Base-by-base conservation (phyloP, 2,113 vertebrate species). In the Maccullochella peelii region DNA sequence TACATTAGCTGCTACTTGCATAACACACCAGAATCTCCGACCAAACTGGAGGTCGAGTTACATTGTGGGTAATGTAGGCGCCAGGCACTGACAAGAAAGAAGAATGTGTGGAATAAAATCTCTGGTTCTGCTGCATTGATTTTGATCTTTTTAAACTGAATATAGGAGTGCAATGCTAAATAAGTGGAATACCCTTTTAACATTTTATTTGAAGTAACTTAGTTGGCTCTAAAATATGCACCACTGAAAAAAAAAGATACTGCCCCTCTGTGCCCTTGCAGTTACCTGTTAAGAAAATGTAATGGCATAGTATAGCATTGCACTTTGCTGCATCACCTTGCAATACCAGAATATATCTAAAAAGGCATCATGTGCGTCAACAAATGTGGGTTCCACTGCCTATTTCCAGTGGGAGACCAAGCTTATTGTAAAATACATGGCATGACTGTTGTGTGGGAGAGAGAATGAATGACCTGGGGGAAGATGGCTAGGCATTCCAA, bases 361-460 rank as follows among this genome's bases (percentile, higher is more conserved):
- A 77, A 73, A 77, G 38, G 20, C 79, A 71, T 79, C 62, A 67
- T 75, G 71, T 52, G 55, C 82, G 66, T 77, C 1, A 25, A 38
- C 40, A 69, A 42, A 85, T 44, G 44, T 38, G 1, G 50, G 55
- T 38, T 76, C 49, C n/a, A 50, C 50, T 59, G 38, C 30, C 66
- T 85, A 66, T 90, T 88, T 82, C 72, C 84, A 79, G 84, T 72
- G 70, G 90, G 73, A 87, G 77, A 65, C 74, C 11, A 21, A 75
- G 61, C 68, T 86, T 81, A 80, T 82, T 86, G 79, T 85, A 52
- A 92, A 91, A 90, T 82, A 82, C 55, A 47, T 85, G 87, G 90
- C 78, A 89, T 91, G 83, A 50, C 80, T 33, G 44, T 59, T 74
- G 88, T 88, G 93, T 92, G 87, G 89, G 92, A 90, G 86, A 86